phyloP scores from a whole-genome alignment of 2,797 vertebrate species.

The Fistularia commersonii region DNA sequence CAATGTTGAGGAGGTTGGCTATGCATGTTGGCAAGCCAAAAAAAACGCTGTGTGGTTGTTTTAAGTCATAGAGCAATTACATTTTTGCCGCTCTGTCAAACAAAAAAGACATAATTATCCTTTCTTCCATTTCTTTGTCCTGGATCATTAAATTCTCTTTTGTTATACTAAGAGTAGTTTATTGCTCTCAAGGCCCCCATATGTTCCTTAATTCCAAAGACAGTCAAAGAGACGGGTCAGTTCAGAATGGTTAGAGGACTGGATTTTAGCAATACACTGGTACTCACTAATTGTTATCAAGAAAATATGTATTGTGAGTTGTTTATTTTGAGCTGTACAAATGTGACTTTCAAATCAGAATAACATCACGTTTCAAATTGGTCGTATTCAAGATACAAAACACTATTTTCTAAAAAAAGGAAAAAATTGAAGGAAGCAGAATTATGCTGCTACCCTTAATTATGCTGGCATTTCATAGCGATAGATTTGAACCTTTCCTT shows the following conservation, averaged over 20 bases:
- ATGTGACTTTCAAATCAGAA: too few species aligned
- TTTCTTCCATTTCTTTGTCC: conserved; percentile 31
- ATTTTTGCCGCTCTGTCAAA: conserved; percentile 38
- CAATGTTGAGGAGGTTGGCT: conserved; percentile 12
- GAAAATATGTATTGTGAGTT: not conserved
- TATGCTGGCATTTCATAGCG: too few species aligned
- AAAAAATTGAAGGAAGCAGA: too few species aligned
- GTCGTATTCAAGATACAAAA: too few species aligned
- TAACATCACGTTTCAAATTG: too few species aligned
- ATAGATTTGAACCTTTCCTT: too few species aligned
- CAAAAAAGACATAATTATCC: conserved; percentile 40
- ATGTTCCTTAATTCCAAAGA: conserved; percentile 19
- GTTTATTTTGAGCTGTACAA: too few species aligned
- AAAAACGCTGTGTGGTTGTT: conserved; percentile 37
- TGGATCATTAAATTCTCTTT: conserved; percentile 57
- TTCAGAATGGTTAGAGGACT: not conserved
- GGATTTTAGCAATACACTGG: too few species aligned
- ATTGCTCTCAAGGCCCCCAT: conserved; percentile 40
- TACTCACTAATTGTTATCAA: too few species aligned
- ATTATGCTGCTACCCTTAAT: too few species aligned
- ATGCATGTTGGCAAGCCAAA: conserved; percentile 23
- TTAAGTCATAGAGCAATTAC: conserved; percentile 41
- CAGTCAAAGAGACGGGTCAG: conserved; percentile 24
- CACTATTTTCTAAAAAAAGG: too few species aligned
- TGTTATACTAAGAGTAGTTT: conserved; percentile 52